phyloP scores from a whole-genome alignment of 2,888 invertebrate genomes.

The Nemoura dubitans region DNA sequence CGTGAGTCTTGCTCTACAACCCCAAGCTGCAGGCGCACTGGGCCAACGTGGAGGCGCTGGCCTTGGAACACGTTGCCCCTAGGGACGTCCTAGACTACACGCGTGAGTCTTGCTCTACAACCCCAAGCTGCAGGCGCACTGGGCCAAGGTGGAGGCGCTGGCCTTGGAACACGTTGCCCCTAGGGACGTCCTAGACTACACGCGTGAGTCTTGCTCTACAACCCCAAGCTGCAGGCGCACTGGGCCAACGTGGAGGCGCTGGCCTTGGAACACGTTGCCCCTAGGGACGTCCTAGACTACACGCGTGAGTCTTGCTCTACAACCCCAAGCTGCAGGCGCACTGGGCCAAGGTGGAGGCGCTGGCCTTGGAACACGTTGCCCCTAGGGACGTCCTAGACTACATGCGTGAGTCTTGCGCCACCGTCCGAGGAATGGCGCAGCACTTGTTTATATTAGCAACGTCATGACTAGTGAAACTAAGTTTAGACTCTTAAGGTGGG shows the following conservation, averaged over 20 bases:
- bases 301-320: conserved; percentile 62
- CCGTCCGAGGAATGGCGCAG: conserved; percentile 74
- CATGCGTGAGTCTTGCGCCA: conserved; percentile 62
- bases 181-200: conserved; percentile 64
- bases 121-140: conserved; percentile 71
- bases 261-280: conserved; percentile 66
- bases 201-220: conserved; percentile 67
- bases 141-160: conserved; percentile 72
- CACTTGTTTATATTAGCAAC: too few species aligned
- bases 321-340: conserved; percentile 73
- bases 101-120: conserved; percentile 70
- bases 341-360: conserved; percentile 72
- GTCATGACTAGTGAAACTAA: too few species aligned
- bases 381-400: neutral
- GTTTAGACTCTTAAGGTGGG: too few species aligned
- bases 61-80: conserved; percentile 67
- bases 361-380: conserved; percentile 68
- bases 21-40: conserved; percentile 72
- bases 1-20: conserved; percentile 70
- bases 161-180: conserved; percentile 68
- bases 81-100: conserved; percentile 64
- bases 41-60: conserved; percentile 72
- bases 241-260: conserved; percentile 73
- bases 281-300: neutral
- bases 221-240: conserved; percentile 71